Conservation (phyloP, 2,113 vertebrate species). For the Suncus etruscus region DNA sequence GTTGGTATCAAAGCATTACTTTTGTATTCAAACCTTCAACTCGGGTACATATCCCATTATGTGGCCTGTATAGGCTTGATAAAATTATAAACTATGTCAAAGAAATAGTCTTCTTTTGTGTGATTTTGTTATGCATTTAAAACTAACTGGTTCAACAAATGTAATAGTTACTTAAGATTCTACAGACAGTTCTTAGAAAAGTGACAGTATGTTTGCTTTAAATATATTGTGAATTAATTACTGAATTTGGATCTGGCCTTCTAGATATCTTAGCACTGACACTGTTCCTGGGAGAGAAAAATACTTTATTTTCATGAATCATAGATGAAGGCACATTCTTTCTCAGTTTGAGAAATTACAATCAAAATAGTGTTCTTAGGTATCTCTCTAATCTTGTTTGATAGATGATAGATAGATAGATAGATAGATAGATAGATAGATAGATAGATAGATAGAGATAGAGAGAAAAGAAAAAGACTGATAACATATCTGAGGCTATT, state of each 20-base stretch:
- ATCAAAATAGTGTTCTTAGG: background rate
- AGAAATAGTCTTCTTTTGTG: background rate
- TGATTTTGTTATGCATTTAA: background rate
- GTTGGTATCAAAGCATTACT: background rate
- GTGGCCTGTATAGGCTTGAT: background rate
- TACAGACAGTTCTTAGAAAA: background rate
- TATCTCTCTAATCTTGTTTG: no score
- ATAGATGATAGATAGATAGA: background rate
- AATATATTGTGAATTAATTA: background rate
- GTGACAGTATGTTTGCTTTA: background rate
- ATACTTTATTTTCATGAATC: background rate
- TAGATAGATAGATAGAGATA: no score
- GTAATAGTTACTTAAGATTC: background rate
- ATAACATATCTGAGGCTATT: background rate
- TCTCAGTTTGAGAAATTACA: background rate
- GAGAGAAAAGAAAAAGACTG: no score
- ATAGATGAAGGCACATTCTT: background rate
- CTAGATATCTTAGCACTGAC: background rate
- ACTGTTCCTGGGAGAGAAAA: background rate
- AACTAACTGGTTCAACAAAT: slow-evolving; percentile 45
- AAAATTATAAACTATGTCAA: slow-evolving; percentile 37
- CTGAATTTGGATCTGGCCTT: background rate
- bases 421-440: background rate
- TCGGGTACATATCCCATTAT: background rate
- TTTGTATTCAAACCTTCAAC: slow-evolving; percentile 40